These are phyloP conservation scores for Gisinianus flammeolus DNA, from an alignment of 2,888 invertebrate genomes.

Conservation along the genomic window DNA sequence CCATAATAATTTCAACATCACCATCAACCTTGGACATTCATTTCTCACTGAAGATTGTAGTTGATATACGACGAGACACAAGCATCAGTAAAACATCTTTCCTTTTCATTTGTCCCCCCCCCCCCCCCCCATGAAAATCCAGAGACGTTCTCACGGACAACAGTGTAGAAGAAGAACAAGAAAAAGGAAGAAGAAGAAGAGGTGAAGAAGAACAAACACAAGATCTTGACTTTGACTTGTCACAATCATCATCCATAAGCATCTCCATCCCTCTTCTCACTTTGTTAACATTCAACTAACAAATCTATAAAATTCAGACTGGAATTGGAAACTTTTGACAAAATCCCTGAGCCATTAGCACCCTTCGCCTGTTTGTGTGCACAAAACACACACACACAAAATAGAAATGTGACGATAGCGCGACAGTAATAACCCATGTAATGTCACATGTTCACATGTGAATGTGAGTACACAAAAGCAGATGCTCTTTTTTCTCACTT, in stretches of 20 bases:
- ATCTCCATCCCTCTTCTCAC: neutral
- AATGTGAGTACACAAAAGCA: neutral
- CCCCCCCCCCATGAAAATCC: no score
- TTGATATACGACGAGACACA: no score
- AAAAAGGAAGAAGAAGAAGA: neutral
- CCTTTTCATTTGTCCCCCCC: no score
- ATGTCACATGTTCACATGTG: neutral
- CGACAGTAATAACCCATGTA: neutral
- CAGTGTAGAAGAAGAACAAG: neutral
- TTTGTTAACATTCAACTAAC: neutral
- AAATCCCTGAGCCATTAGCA: neutral
- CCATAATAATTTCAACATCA: neutral
- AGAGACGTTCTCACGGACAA: no score
- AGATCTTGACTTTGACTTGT: neutral
- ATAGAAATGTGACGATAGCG: neutral
- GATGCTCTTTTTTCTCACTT: neutral
- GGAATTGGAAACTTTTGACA: neutral
- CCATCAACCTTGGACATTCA: slow-evolving; percentile 1
- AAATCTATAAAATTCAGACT: neutral
- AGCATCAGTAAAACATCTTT: no score
- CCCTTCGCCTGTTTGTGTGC: neutral
- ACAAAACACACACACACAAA: slow-evolving; percentile 5
- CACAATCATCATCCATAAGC: neutral
- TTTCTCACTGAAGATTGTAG: neutral
- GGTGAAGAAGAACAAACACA: neutral